Base-by-base conservation (phyloP, 1,140 invertebrate genomes). In the Nilaparvata lugens region DNA sequence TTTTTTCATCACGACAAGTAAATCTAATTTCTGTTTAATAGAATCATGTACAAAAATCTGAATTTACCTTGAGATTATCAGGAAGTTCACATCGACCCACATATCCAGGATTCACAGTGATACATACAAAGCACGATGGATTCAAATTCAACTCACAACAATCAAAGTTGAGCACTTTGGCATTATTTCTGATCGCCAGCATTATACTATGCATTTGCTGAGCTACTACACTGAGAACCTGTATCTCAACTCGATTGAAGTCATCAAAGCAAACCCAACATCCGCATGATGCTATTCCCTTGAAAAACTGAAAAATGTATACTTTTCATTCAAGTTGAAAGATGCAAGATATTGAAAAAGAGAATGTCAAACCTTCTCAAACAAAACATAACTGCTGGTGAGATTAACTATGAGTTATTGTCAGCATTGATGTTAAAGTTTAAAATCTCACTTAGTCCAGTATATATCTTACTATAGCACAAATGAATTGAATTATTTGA, bases 181-280 rank as follows among this genome's bases (percentile, higher is more conserved):
- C 64, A 54, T 87, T 77, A 42, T 78, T 81, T 42, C 85, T 79
- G 4, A 95, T 86, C 19, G 89, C 91, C 75, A 85, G 78, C n/a
- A 88, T 76, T 54, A 91, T 90, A 63, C 82, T 85, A 11, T 89
- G 70, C 62, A 91, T 89, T 72, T 95, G 91, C 71, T 91, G 88
- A 0, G 88, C 88, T 0, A 92, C 83, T 0, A 91, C 88, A 0
- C 87, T 90, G 0, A 92, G 69, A 4, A 91, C 88, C 76, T 95
- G 91, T 48, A 94, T 76, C 64, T 95, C 91, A 64, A 97, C 94
- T 18, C 89, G 77, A 71, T 96, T 95, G 70, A 97, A 96, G 74
- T 96, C 93, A 68, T 97, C 93, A 68, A 97, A 94, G 70, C 93
- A 96, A 0, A 88, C 90, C 92, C 92, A 95, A 0, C 93, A 91